These are phyloP conservation scores for Dendroctonus ponderosae DNA, from an alignment of 1,140 invertebrate genomes.

Conservation along the genomic window DNA sequence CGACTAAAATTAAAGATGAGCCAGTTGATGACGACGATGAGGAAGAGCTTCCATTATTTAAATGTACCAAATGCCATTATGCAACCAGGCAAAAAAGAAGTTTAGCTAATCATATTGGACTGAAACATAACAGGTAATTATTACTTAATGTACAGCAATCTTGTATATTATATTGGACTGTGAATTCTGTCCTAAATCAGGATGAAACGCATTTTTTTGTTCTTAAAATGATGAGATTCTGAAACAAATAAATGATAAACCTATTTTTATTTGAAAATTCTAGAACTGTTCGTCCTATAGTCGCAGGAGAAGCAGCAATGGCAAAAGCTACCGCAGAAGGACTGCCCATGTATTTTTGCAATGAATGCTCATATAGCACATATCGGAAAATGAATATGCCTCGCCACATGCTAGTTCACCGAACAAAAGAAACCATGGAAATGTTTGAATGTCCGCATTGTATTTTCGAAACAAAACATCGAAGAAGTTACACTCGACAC, in stretches of 20 bases:
- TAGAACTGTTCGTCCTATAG: neutral
- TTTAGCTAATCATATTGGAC: conserved; percentile 19
- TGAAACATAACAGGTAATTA: conserved; percentile 22
- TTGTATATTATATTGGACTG: too few relatives aligned
- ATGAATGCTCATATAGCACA: conserved; percentile 26
- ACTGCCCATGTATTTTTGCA: conserved; percentile 9
- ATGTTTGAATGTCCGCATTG: conserved; percentile 26
- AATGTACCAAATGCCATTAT: conserved; percentile 19
- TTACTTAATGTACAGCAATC: neutral
- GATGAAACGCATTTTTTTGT: too few relatives aligned
- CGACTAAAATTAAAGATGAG: neutral
- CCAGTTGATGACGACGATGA: neutral
- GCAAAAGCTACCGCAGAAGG: conserved; percentile 8
- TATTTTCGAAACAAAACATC: conserved; percentile 29
- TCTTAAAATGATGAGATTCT: too few relatives aligned
- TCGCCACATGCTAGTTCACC: conserved; percentile 24
- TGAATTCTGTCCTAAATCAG: too few relatives aligned
- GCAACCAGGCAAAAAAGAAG: conserved; percentile 15
- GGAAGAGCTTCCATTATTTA: conserved; percentile 7
- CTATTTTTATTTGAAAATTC: too few relatives aligned
- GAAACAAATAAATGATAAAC: too few relatives aligned
- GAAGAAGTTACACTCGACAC: conserved; percentile 25
- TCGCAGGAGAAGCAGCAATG: neutral
- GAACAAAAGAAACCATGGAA: conserved; percentile 20
- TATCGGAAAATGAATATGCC: conserved; percentile 22